Base-by-base conservation (phyloP, 2,113 vertebrate genomes). In the Sialia sialis region DNA sequence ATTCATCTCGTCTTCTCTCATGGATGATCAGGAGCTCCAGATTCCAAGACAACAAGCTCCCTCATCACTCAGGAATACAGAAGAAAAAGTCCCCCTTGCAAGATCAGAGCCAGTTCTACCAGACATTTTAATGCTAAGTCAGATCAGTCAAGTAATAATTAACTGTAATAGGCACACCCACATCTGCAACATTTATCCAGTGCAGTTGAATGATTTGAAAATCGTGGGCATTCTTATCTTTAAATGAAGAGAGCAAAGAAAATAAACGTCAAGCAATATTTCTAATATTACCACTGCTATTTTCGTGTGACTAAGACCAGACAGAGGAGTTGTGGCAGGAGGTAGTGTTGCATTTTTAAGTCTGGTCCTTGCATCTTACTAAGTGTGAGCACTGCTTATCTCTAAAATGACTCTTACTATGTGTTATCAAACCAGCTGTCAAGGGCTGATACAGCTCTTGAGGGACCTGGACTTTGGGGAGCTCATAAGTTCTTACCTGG, bases 131-230 rank as follows among this genome's bases (percentile, higher is more conserved):
- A 87, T 93, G 91, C 92, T 83, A 96, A 92, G 92, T 96, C 94
- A 97, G 95, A 95, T 94, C 93, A 92, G 94, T 94, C 90, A 92
- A 87, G 87, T 80, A 95, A 93, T 95, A 97, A 97, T 97, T 97
- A 95, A 86, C 81, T 81, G 93, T 92, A 97, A 95, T 86, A 96
- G 89, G 73, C 85, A 94, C 92, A 90, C 92, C 95, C 89, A 92
- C 89, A 95, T 73, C 82, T 86, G 73, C 89, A 96, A 83, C 85
- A 76, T 94, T 94, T 93, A 85, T 73, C 62, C 79, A 81, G 72
- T 58, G 76, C 75, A 93, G 92, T 85, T 67, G 90, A 95, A 82
- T 93, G 89, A 94, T 84, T 96, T 85, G 68, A 93, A 94, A 96
- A 95, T 93, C 94, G 92, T 68, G 86, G 83, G 64, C 52, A 94